Base-by-base conservation (phyloP, 2,113 vertebrate genomes). In the Nibea coibor region DNA sequence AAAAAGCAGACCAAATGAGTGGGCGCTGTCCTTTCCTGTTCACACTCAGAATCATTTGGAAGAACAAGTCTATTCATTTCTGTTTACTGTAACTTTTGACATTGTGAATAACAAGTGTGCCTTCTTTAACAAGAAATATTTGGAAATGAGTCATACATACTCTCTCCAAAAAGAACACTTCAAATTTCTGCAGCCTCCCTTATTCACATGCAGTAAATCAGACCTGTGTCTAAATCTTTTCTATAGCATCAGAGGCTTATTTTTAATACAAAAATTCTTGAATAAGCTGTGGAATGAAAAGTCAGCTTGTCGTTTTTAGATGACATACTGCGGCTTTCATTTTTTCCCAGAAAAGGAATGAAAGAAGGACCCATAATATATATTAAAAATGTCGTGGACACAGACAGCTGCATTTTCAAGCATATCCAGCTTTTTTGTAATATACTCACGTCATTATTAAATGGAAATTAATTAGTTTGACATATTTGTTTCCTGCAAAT, bases 41-140 rank as follows among this genome's bases (percentile, higher is more conserved):
- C 31, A 58, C 14, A 31, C 16, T 35, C 53, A 24, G 10, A 68
- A 64, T 48, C 20, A 72, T 64, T 81, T 54, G 4, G 68, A 64
- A 43, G 47, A 78, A 26, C 10, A n/a, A 51, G 57, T 73, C 50
- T 70, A 28, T 83, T 76, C 50, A 24, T 48, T 26, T 72, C 45
- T 66, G 57, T 64, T 77, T 61, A 43, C 26, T 66, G 56, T 53
- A 72, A 81, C 47, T 43, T 35, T 65, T 81, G 83, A 77, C 69
- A 75, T 72, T 69, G 48, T 61, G 63, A 81, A 81, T 54, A 72
- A 77, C 50, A 74, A 73, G 31, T 10, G 48, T 16, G 56, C n/a
- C 54, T 20, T 6, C 82, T 79, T 78, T 39, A 56, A 11, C 11
- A 56, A 48, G 39, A 80, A 64, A 63, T 67, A 65, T 48, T 64